Percentiles rank a stretch among this genome's conserved stretches.
Conservation (phyloP, 1,140 invertebrate species). For the Leptinotarsa texana region DNA sequence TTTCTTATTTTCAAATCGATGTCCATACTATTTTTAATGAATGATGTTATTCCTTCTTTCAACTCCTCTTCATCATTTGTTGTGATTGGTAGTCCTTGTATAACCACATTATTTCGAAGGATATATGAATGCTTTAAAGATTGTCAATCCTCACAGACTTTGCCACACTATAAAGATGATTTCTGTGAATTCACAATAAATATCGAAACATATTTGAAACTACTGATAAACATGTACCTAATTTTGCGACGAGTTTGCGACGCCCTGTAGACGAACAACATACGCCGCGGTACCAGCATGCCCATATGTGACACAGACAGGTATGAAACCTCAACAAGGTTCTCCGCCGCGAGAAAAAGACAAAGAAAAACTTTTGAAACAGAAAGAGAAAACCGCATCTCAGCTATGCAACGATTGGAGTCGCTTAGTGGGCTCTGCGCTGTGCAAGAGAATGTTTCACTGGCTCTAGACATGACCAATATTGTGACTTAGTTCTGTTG, state of each 20-base stretch:
- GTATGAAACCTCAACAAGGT: constrained; percentile 22
- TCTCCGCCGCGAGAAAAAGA: neutral
- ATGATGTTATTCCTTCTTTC: no score
- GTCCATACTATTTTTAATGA: no score
- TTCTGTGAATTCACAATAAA: no score
- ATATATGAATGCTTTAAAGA: no score
- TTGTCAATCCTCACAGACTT: no score
- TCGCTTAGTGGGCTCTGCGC: constrained; percentile 13
- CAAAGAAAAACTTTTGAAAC: neutral
- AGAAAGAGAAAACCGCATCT: constrained; percentile 22
- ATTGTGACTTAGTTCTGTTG: constrained; percentile 19
- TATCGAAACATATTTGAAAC: no score
- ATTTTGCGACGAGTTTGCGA: neutral
- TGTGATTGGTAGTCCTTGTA: no score
- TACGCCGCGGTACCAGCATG: constrained; percentile 7
- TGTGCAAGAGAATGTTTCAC: neutral
- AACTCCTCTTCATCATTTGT: no score
- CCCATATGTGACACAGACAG: constrained; percentile 24
- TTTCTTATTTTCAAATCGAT: no score
- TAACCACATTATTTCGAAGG: no score
- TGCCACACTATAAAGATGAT: no score
- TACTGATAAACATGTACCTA: no score
- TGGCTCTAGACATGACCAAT: constrained; percentile 12
- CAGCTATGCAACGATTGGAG: constrained; percentile 18
- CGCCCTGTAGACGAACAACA: constrained; percentile 3